A percentile compares a stretch with the other conserved stretches of the same genome.
Conservation (phyloP, 2,888 invertebrate species). For the Agrilus mali region DNA sequence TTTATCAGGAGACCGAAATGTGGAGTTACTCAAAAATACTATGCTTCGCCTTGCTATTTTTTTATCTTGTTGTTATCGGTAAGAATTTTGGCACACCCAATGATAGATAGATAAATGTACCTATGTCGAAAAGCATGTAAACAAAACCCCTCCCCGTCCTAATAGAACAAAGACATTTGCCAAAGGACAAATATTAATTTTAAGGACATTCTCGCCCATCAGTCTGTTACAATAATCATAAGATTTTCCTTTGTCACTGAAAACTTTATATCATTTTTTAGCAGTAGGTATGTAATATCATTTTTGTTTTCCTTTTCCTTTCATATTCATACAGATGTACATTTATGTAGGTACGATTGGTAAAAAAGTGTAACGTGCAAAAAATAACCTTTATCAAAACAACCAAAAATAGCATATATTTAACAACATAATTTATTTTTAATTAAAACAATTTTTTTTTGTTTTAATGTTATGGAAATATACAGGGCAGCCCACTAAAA, state of each 20-base stretch:
- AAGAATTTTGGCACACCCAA: constrained; percentile 31
- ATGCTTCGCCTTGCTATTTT: no score
- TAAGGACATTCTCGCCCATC: no score
- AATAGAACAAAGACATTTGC: constrained; percentile 11
- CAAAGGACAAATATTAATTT: background rate
- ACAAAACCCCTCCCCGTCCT: constrained; percentile 34
- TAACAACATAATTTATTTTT: no score
- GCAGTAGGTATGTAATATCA: no score
- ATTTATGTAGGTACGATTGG: no score
- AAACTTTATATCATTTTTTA: background rate
- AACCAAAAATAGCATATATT: no score
- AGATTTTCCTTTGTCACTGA: background rate
- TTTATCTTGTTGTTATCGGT: constrained; percentile 28
- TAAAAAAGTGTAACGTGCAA: background rate
- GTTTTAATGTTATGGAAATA: no score
- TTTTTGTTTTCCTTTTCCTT: no score
- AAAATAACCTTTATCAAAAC: background rate
- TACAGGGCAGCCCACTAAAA: no score
- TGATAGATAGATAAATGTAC: constrained; percentile 6
- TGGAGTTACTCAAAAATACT: constrained; percentile 14
- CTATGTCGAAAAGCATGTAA: constrained; percentile 31
- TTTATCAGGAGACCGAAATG: constrained; percentile 14
- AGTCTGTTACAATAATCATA: background rate
- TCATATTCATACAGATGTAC: no score
- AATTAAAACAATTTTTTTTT: no score